Base-by-base conservation (phyloP, 2,888 invertebrate genomes). In the Lycaena phlaeas region DNA sequence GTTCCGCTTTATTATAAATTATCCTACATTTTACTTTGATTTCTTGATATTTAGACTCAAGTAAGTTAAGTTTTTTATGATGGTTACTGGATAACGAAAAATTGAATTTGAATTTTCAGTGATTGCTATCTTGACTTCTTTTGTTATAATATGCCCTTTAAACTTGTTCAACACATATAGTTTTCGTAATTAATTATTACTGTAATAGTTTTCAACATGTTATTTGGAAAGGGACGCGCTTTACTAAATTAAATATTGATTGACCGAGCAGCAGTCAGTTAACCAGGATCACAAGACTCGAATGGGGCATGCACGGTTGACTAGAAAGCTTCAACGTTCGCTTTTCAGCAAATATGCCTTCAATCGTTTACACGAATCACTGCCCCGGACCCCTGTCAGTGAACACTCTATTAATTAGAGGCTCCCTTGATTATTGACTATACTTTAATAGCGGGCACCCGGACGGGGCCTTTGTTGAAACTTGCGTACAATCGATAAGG, bases 281-380 rank as follows among this genome's bases (percentile, higher is more conserved):
- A 34, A 62, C 59, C 53, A 57, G 56, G 52, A 53, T 51, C 49
- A 49, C 46, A 44, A 46, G 44, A 47, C 43, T 44, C 31, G 51
- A 45, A 30, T 42, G n/a, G n/a, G 49, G 50, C 51, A 52, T 56
- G 54, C 64, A 68, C 72, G 70, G 64, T 72, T 69, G 67, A 75
- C 72, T 72, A 64, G 64, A 52, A 17, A 59, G 61, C 70, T 66
- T 68, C 70, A 66, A 62, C 59, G 64, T 54, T 63, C 63, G 61
- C 64, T 14, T 69, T 61, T 68, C 61, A 68, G 59, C 61, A 61
- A 68, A 69, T 66, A 64, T 57, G 56, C 64, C 57, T 62, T 61
- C 60, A 60, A 60, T 60, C 64, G 66, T 60, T 76, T 66, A 68
- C 65, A 71, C 72, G 72, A 75, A 65, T 76, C 77, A 75, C 61